Evolutionary conservation across 2,797 vertebrate species (phyloP).

Genomic region (Chelidonichthys spinosus): DNA sequence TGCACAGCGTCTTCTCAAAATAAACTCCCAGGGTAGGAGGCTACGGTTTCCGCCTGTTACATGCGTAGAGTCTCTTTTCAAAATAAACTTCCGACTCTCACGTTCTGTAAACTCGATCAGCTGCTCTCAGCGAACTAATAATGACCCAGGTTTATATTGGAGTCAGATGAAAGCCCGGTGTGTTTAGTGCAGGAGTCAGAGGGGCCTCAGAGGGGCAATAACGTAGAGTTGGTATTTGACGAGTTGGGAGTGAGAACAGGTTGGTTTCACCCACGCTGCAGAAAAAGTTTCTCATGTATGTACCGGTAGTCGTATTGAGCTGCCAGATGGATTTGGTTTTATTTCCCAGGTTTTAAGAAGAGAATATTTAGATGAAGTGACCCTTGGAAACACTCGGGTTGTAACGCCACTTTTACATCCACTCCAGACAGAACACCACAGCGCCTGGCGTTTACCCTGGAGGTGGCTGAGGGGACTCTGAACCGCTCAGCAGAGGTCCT

Average conservation of each 20-base stretch:
- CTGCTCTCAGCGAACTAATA: not conserved
- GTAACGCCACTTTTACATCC: not conserved
- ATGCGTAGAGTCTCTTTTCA: not conserved
- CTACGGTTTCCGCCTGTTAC: not conserved
- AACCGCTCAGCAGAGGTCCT: slow-evolving; percentile 86
- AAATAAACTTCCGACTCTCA: not conserved
- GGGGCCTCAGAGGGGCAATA: too few species aligned
- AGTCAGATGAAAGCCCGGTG: not conserved
- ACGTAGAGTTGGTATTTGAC: not conserved
- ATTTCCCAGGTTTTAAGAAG: not conserved
- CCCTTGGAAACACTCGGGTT: not conserved
- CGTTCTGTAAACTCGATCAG: not conserved
- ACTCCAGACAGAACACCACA: slow-evolving; percentile 83
- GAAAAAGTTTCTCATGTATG: not conserved
- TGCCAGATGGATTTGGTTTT: not conserved
- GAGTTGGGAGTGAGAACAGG: not conserved
- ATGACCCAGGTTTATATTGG: not conserved
- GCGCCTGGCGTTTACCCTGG: slow-evolving; percentile 85
- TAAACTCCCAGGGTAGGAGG: not conserved
- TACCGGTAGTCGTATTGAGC: not conserved
- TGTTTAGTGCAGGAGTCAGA: too few species aligned
- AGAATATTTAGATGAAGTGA: not conserved
- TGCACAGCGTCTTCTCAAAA: not conserved
- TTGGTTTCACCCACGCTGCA: not conserved
- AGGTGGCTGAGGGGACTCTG: slow-evolving; percentile 83